A percentile compares a stretch with the other conserved stretches of the same genome.
Conservation (phyloP, 2,797 vertebrate genomes). For the Myripristis murdjan region DNA sequence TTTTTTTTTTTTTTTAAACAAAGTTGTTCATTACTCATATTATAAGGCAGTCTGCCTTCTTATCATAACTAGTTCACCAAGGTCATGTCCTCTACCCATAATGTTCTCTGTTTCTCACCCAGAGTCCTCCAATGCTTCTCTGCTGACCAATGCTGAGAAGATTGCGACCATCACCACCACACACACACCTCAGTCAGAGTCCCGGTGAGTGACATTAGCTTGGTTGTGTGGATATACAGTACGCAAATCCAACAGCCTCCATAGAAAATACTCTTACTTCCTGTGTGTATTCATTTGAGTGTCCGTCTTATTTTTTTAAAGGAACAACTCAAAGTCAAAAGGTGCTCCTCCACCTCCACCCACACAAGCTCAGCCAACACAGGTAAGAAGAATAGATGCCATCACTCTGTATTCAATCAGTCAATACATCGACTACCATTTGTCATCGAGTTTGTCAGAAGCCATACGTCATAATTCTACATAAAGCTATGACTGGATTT, state of each 20-base stretch:
- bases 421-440: background rate
- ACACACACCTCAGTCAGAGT: slow-evolving; percentile 91
- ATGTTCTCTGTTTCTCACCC: slow-evolving; percentile 24
- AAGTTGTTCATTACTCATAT: too few relatives aligned
- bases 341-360: slow-evolving; percentile 87
- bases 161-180: slow-evolving; percentile 98
- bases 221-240: background rate
- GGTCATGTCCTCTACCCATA: background rate
- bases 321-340: slow-evolving; percentile 96
- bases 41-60: too few relatives aligned
- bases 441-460: background rate
- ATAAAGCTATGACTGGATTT: background rate
- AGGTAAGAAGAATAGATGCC: slow-evolving; percentile 83
- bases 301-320: slow-evolving; percentile 66
- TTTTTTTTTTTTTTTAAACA: slow-evolving; percentile 1
- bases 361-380: slow-evolving; percentile 82
- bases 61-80: too few relatives aligned
- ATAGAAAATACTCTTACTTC: background rate
- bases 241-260: background rate
- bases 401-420: background rate
- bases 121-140: slow-evolving; percentile 97
- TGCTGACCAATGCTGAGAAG: slow-evolving; percentile 98
- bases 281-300: background rate
- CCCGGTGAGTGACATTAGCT: slow-evolving; percentile 64
- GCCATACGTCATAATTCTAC: background rate